phyloP scores from a whole-genome alignment of 2,888 invertebrate genomes.

The Zelleria hepariella region DNA sequence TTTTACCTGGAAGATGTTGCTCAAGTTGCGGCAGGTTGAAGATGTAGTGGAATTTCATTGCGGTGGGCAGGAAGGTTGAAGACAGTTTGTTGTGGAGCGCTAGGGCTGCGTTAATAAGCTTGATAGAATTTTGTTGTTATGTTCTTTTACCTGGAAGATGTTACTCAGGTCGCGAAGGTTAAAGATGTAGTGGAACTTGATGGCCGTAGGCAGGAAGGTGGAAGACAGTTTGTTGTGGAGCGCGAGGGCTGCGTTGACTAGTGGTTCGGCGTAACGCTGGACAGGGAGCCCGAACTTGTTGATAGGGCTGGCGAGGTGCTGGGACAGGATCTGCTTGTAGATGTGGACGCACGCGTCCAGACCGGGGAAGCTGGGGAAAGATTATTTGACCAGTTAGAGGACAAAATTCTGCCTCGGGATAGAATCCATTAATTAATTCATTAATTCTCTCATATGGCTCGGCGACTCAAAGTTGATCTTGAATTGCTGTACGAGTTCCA shows the following conservation, averaged over 20 bases:
- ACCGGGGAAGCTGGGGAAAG: constrained; percentile 82
- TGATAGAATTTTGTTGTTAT: no score
- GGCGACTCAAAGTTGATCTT: no score
- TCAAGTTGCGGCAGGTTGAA: constrained; percentile 93
- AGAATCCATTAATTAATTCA: no score
- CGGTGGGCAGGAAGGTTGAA: constrained; percentile 86
- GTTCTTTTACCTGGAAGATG: constrained; percentile 89
- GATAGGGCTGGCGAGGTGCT: constrained; percentile 77
- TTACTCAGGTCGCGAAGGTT: constrained; percentile 94
- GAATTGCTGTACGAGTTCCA: no score
- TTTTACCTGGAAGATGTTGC: constrained; percentile 91
- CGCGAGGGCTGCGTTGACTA: constrained; percentile 81
- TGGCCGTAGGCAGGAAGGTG: constrained; percentile 91
- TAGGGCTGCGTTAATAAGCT: constrained; percentile 82
- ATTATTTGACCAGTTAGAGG: no score
- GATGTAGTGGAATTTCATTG: no score
- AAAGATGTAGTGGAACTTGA: constrained; percentile 96
- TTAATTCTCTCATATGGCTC: no score
- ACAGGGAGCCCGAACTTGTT: constrained; percentile 77
- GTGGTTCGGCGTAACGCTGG: constrained; percentile 67
- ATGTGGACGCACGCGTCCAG: constrained; percentile 86
- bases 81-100: constrained; percentile 82
- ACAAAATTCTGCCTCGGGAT: no score
- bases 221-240: constrained; percentile 83
- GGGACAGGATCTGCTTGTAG: constrained; percentile 84